Base-by-base conservation (phyloP, 2,113 vertebrate genomes). In the Lamprotornis superbus region DNA sequence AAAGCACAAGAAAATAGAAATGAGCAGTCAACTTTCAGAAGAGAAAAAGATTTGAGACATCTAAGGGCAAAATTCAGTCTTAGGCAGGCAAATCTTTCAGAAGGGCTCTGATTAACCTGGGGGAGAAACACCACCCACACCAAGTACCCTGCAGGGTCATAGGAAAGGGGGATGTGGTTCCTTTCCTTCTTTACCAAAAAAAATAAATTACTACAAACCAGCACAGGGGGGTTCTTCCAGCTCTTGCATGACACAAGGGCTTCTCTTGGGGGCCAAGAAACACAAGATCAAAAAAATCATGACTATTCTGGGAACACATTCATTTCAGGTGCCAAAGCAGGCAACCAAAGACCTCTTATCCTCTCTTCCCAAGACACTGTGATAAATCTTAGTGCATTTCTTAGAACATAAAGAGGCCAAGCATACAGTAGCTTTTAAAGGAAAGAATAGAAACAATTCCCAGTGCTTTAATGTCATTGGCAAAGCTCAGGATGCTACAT, bases 241-340 rank as follows among this genome's bases (percentile, higher is more conserved):
- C 4, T 59, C 56, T 21, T 15, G 1, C 1, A 0, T 5, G 11
- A 6, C 33, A 17, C 15, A 35, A 37, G 6, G 22, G 20, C 20
- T 87, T 61, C 56, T 61, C 37, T 40, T 12, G 19, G 6, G 15
- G 11, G 16, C 15, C 67, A 60, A 73, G 24, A 5, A 39, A n/a
- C 10, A 27, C 3, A 56, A 19, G 23, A 20, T 18, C 17, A 55
- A 67, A 49, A 44, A 56, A n/a, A 5, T 22, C 28, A n/a, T 23
- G 3, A 42, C 15, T 67, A 12, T 1, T 1, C 25, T 57, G 25
- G 46, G 18, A 83, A 56, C 6, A 44, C 15, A 13, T 59, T 33
- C 6, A 44, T 65, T 83, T 76, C 35, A 64, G 33, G 17, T 31
- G 24, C 46, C 47, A 85, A 75, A 82, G 35, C 28, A 71, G 47